A percentile compares a stretch with the other conserved stretches of the same genome.
Evolutionary conservation across 1,140 invertebrate species (phyloP).

Genomic region (Eriosoma lanigerum): DNA sequence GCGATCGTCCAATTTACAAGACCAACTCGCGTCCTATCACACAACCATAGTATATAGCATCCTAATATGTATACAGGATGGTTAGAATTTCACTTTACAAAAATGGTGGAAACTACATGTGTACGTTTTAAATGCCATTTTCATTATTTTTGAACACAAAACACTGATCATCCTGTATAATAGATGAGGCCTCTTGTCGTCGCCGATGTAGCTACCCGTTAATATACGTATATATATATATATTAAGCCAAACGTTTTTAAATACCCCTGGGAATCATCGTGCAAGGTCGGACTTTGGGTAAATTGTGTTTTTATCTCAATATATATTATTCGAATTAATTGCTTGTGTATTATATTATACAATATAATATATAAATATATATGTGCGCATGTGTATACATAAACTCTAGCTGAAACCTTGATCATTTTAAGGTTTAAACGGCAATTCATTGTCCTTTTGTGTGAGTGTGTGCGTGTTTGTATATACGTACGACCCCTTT

Average conservation of each 20-base stretch:
- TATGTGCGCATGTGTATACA: neutral
- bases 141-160: too few relatives aligned
- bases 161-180: too few relatives aligned
- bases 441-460: conserved; percentile 41
- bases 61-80: too few relatives aligned
- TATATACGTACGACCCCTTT: conserved; percentile 22
- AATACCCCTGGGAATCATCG: conserved; percentile 40
- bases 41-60: neutral
- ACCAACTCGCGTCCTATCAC: neutral
- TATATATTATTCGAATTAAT: conserved; percentile 30
- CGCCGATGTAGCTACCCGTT: neutral
- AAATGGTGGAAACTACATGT: too few relatives aligned
- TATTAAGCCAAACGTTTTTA: conserved; percentile 27
- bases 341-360: neutral
- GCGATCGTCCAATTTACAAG: conserved; percentile 31
- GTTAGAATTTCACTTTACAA: too few relatives aligned
- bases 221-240: neutral
- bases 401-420: neutral
- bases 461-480: too few relatives aligned
- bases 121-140: too few relatives aligned
- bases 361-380: neutral
- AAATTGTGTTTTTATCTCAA: conserved; percentile 51
- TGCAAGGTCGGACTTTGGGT: neutral
- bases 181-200: neutral
- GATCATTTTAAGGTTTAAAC: conserved; percentile 45